Conservation (phyloP, 2,797 vertebrate species). For the Rhadinocentrus ornatus region DNA sequence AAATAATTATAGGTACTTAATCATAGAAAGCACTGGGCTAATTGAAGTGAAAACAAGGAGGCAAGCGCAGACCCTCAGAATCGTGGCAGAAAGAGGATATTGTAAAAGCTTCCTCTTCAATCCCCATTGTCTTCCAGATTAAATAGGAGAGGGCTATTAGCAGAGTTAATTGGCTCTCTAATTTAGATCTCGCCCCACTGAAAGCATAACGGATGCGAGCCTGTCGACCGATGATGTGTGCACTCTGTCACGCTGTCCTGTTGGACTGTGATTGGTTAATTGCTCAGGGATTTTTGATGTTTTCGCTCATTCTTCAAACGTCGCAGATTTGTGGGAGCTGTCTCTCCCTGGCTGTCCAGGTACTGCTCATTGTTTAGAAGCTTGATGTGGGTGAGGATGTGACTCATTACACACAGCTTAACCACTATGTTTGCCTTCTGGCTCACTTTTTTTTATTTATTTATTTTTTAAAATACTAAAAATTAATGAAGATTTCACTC, state of each 20-base stretch:
- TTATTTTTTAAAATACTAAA: conserved; percentile 1
- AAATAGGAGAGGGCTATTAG: conserved; percentile 99
- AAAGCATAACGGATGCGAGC: conserved; percentile 98
- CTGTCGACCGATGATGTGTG: conserved; percentile 92
- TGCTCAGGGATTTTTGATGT: conserved; percentile 82
- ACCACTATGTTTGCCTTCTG: conserved; percentile 18
- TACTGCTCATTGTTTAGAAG: conserved; percentile 48
- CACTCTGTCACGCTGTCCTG: conserved; percentile 94
- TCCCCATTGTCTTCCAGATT: conserved; percentile 99
- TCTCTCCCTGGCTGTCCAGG: conserved; percentile 52
- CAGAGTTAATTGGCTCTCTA: conserved; percentile 99
- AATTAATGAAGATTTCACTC: conserved; percentile 32
- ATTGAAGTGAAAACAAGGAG: conserved; percentile 98
- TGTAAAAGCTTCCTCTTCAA: conserved; percentile 97
- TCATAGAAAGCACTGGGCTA: conserved; percentile 98
- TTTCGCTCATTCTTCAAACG: conserved; percentile 81
- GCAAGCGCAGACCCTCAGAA: conserved; percentile 92
- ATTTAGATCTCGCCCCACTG: conserved; percentile 98
- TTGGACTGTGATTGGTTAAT: conserved; percentile 89
- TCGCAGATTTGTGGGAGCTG: conserved; percentile 53
- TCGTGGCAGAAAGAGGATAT: conserved; percentile 96
- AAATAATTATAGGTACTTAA: conserved; percentile 99
- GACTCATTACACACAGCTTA: conserved; percentile 37
- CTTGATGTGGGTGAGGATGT: conserved; percentile 30
- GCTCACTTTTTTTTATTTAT: neutral